Evolutionary conservation across 2,113 vertebrate genomes (phyloP).

Genomic region (Dipodomys merriami): DNA sequence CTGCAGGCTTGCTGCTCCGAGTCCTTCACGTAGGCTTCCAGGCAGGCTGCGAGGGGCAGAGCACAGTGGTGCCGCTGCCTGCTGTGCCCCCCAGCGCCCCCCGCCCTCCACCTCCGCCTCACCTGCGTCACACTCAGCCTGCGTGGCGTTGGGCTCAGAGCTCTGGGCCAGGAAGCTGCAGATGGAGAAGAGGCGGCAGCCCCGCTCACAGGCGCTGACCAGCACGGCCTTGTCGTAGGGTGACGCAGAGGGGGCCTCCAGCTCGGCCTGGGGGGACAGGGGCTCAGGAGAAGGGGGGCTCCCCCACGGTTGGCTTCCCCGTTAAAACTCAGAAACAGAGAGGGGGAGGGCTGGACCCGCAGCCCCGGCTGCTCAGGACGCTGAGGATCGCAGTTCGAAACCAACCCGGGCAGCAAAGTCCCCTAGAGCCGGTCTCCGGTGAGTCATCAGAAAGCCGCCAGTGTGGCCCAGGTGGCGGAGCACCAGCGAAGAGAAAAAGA

Average conservation of each 20-base stretch:
- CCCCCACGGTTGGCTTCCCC: no score
- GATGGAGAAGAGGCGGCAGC: slow-evolving; percentile 98
- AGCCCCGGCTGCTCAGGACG: no score
- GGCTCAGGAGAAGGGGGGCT: not conserved
- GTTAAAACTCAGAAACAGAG: no score
- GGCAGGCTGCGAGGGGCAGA: slow-evolving; percentile 87
- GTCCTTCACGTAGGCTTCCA: slow-evolving; percentile 93
- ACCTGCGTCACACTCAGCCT: slow-evolving; percentile 91
- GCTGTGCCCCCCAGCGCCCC: not conserved
- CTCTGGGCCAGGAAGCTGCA: slow-evolving; percentile 96
- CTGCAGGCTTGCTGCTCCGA: slow-evolving; percentile 93
- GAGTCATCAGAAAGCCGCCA: no score
- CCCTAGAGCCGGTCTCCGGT: no score
- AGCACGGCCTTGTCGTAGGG: not conserved
- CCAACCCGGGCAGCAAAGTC: no score
- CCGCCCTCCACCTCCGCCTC: not conserved
- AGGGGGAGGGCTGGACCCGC: no score
- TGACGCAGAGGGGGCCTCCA: not conserved
- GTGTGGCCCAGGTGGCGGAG: no score
- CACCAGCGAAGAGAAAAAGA: no score
- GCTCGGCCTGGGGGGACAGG: slow-evolving; percentile 53
- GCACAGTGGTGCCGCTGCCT: not conserved
- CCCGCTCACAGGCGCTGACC: slow-evolving; percentile 93
- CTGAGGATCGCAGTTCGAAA: no score
- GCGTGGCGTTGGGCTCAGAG: slow-evolving; percentile 93